Percentiles rank a stretch among this genome's conserved stretches.
These are phyloP conservation scores for Caenorhabditis becei DNA, from an alignment of 2,888 invertebrate genomes.

Conservation along the genomic window DNA sequence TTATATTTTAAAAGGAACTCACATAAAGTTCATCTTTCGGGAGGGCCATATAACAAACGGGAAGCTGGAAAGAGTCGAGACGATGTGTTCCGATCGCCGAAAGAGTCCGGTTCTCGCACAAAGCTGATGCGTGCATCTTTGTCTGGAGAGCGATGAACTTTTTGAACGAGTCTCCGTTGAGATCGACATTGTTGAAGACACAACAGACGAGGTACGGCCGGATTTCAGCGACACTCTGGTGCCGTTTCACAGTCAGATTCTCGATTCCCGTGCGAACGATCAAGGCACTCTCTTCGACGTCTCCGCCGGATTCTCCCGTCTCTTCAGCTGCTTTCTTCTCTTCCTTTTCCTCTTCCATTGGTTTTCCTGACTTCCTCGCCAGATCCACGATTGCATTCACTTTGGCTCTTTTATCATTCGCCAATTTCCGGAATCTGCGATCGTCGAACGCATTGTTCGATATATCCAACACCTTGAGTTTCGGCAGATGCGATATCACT, in stretches of 20 bases:
- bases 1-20: conserved; percentile 73
- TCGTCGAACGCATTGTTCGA: conserved; percentile 67
- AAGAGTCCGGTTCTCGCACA: conserved; percentile 88
- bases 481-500: conserved; percentile 28
- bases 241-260: conserved; percentile 58
- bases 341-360: conserved; percentile 22
- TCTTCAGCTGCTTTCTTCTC: background rate
- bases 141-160: conserved; percentile 84
- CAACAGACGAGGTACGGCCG: conserved; percentile 71
- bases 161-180: conserved; percentile 67
- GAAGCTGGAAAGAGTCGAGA: conserved; percentile 85
- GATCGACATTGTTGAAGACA: conserved; percentile 65
- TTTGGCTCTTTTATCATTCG: conserved; percentile 70
- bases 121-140: conserved; percentile 84
- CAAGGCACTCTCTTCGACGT: background rate
- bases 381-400: conserved; percentile 59
- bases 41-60: conserved; percentile 87
- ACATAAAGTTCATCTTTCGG: conserved; percentile 86
- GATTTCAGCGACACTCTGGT: conserved; percentile 62
- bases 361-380: conserved; percentile 29
- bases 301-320: background rate
- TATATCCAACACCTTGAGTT: conserved; percentile 60
- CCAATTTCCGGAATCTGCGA: conserved; percentile 65
- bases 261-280: conserved; percentile 43
- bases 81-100: conserved; percentile 92